phyloP scores from a whole-genome alignment of 2,113 vertebrate species.

The Gila orcuttii region DNA sequence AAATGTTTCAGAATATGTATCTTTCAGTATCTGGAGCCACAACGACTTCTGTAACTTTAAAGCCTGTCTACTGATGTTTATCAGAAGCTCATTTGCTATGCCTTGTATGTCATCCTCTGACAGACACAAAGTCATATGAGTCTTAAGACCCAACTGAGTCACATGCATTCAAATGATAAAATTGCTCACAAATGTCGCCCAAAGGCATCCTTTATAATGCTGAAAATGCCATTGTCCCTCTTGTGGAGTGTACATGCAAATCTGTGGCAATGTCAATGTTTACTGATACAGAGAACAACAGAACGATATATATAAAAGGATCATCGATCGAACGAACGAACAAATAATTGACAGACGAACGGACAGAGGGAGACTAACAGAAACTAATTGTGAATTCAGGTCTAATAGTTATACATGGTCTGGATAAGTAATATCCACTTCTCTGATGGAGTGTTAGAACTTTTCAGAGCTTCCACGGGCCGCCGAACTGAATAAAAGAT shows the following conservation, averaged over 20 bases:
- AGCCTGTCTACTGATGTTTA: neutral
- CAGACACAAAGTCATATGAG: neutral
- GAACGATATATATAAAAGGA: neutral
- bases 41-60: neutral
- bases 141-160: neutral
- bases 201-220: constrained; percentile 10
- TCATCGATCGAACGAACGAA: neutral
- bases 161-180: neutral
- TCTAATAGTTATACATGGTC: constrained; percentile 11
- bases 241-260: neutral
- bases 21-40: neutral
- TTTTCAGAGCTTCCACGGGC: constrained; percentile 47
- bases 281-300: neutral
- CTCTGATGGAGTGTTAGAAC: constrained; percentile 38
- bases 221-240: neutral
- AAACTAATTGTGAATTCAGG: constrained; percentile 47
- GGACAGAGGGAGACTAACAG: neutral
- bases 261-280: constrained; percentile 15
- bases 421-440: constrained; percentile 45
- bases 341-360: neutral
- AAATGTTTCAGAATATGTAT: neutral
- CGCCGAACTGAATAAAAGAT: constrained; percentile 65
- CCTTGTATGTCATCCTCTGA: neutral
- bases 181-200: neutral
- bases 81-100: neutral